Evolutionary conservation across 2,888 invertebrate genomes (phyloP), one percentile per base, ranked within the genome.

Genomic region (Eucera pruinosa): DNA sequence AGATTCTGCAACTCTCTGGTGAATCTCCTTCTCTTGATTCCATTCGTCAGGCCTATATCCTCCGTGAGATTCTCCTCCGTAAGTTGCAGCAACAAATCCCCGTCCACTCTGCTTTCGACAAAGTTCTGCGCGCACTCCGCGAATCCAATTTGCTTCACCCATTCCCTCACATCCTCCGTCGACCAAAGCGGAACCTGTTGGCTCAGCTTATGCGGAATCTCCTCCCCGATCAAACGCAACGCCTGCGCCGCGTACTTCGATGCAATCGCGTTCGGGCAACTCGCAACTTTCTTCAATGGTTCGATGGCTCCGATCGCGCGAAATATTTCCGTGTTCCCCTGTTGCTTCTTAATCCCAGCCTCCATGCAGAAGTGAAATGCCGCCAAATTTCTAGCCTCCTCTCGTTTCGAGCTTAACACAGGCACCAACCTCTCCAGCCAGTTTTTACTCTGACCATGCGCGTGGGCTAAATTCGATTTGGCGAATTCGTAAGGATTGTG

Each of bases 301-400:
- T 98, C 98, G 80, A 99, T 96, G 0, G 98, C 99, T 65, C 97
- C 98, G 83, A 99, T 99, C 93, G 98, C 97, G 77, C 96, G 94
- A 91, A 99, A 98, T 89, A 98, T 96, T 92, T 96, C 96, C 0
- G 97, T 97, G 81, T 97, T 97, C 4, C 97, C 97, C 92, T 98
- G 98, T 87, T 96, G 96, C 88, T 98, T 97, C 92, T 99, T 99
- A 67, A 99, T 99, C 43, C 98, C 98, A 13, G 99, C 99, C 93
- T 99, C 99, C 98, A 99, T 98, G 90, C 98, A 98, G 92, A 99
- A 97, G 91, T 99, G 99, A 92, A 99, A 99, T 41, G 99, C 98
- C 3, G 99, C 99, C 86, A 99, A 93, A 91, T 98, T 98, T 88
- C 98, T 95, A 0, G 99, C 99, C 93, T 99, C 99, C 90, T 98